These are phyloP conservation scores for Platanista minor DNA, from an alignment of 2,113 vertebrate species.

Conservation along the genomic window DNA sequence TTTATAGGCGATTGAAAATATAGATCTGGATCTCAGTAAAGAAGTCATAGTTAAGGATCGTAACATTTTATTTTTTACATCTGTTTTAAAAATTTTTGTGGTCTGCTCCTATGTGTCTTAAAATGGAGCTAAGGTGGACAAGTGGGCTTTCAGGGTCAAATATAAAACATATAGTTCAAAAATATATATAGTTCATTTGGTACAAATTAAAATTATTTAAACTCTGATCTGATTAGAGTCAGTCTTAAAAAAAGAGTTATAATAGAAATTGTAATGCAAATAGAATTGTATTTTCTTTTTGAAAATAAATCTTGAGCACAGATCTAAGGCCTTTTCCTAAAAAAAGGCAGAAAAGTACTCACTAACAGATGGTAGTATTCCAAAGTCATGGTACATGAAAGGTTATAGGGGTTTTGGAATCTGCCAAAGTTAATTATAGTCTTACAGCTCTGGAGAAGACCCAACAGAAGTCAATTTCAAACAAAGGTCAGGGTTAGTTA, in stretches of 20 bases:
- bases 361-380: constrained; percentile 1
- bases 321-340: neutral
- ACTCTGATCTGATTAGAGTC: neutral
- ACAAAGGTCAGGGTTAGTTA: constrained; percentile 2
- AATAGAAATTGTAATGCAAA: neutral
- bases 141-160: neutral
- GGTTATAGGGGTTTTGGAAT: neutral
- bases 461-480: neutral
- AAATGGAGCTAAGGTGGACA: neutral
- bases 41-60: neutral
- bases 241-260: neutral
- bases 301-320: neutral
- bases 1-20: neutral
- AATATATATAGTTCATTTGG: neutral
- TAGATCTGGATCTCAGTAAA: neutral
- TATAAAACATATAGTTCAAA: neutral
- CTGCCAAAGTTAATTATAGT: constrained; percentile 32
- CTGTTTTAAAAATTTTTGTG: neutral
- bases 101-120: neutral
- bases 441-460: neutral
- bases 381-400: neutral
- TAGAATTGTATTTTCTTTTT: neutral
- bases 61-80: neutral
- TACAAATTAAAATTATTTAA: constrained; percentile 2
- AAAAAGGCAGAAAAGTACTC: neutral